Base-by-base conservation (phyloP, 1,140 invertebrate genomes). In the Drosophila burlai region DNA sequence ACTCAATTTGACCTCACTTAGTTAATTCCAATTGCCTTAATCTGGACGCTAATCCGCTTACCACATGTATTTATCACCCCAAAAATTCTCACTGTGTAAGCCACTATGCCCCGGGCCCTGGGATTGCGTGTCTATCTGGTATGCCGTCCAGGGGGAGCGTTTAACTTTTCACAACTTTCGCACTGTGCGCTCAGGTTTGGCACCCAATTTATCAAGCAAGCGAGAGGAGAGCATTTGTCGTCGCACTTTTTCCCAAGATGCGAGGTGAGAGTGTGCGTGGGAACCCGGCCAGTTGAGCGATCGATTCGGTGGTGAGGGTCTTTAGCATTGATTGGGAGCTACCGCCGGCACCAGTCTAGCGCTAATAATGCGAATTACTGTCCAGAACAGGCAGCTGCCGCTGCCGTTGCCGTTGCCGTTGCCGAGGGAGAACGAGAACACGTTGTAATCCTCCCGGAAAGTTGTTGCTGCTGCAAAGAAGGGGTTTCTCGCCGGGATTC, bases 131-230 rank as follows among this genome's bases (percentile, higher is more conserved):
- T 74, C 76, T 64, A 67, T 38, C 42, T 46, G 45, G 59, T 65
- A 90, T 90, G 47, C 76, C 15, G 75, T 89, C 79, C 26, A 34
- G 49, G 49, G 71, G 66, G 46, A 18, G 49, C 86, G 86, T 89
- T 89, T 89, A 89, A 89, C 85, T 89, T 89, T 82, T 89, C 71
- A 81, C 78, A 89, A 90, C 81, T 74, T 78, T 77, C 66, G 83
- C 71, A 65, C 62, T 63, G 74, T 68, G 73, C 75, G 75, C 68
- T 77, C 61, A 26, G 67, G 49, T 84, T 89, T 90, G 85, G 79
- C 81, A 89, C 85, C 81, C 81, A 85, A 89, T 89, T 89, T 81
- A 89, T 90, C 84, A 84, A 84, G 69, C 84, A 84, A 81, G 69
- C 47, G 50, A 68, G 54, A 18, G 7, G 29, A 38, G 83, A 59